These are phyloP conservation scores for Ophioninae sp. DNA, from an alignment of 2,888 invertebrate genomes.

Conservation along the genomic window DNA sequence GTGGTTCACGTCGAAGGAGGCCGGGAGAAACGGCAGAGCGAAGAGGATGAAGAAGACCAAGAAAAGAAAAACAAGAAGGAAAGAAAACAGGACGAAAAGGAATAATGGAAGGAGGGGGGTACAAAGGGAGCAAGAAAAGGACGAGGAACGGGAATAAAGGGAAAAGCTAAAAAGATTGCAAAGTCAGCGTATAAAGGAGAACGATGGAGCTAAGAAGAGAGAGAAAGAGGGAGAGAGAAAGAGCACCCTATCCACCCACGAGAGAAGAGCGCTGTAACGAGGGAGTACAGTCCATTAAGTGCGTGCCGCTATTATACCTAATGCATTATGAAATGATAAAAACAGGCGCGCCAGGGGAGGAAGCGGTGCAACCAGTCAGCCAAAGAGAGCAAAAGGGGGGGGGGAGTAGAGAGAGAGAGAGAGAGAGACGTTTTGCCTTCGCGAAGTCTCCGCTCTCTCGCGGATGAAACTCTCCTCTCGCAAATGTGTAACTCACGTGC, in stretches of 20 bases:
- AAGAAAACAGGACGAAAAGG: slow-evolving; percentile 1
- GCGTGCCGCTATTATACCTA: slow-evolving; percentile 78
- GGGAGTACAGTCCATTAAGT: slow-evolving; percentile 77
- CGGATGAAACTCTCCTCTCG: slow-evolving; percentile 42
- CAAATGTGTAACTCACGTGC: slow-evolving; percentile 58
- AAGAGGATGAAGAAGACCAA: slow-evolving; percentile 20
- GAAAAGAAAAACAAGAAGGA: slow-evolving; percentile 12
- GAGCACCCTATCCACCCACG: slow-evolving; percentile 76
- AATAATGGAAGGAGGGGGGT: background rate
- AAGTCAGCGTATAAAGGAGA: background rate
- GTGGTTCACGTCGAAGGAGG: slow-evolving; percentile 44
- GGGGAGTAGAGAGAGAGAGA: background rate
- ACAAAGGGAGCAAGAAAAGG: slow-evolving; percentile 20
- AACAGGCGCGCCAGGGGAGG: slow-evolving; percentile 71
- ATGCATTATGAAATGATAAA: slow-evolving; percentile 77
- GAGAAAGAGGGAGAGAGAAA: background rate
- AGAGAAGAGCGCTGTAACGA: slow-evolving; percentile 74
- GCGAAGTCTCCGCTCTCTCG: slow-evolving; percentile 21
- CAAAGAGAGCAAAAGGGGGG: background rate
- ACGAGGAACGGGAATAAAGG: background rate
- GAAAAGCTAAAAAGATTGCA: slow-evolving; percentile 9
- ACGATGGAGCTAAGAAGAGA: background rate
- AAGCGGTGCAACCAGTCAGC: slow-evolving; percentile 18
- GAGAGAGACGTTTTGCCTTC: slow-evolving; percentile 9
- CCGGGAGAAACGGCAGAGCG: slow-evolving; percentile 1